These are phyloP conservation scores for Drosophila tanythrix DNA, from an alignment of 2,888 invertebrate species.

Conservation along the genomic window DNA sequence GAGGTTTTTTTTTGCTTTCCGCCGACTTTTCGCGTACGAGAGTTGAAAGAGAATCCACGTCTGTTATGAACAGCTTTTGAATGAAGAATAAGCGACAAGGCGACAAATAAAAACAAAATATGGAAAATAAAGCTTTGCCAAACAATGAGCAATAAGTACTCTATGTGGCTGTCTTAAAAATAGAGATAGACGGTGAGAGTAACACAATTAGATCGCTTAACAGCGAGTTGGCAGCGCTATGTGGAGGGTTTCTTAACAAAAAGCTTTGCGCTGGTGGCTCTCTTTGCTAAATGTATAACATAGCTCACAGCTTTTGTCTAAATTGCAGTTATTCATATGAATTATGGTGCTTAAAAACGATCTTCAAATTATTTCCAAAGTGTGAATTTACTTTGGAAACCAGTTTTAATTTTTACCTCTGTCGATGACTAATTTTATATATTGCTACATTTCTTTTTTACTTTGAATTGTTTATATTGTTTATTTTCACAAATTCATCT, in stretches of 20 bases:
- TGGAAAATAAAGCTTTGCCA: conserved; percentile 8
- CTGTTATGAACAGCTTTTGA: conserved; percentile 47
- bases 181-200: conserved; percentile 3
- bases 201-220: conserved; percentile 8
- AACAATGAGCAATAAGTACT: conserved; percentile 15
- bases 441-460: not conserved
- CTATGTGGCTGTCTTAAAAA: conserved; percentile 23
- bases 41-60: conserved; percentile 34
- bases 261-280: not conserved
- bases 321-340: not conserved
- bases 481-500: conserved; percentile 10
- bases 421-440: not conserved
- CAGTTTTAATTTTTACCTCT: not conserved
- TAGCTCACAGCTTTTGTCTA: not conserved
- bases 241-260: not conserved
- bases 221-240: not conserved
- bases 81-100: conserved; percentile 37
- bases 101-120: conserved; percentile 53
- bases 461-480: not conserved
- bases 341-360: not conserved
- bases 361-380: not conserved
- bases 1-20: conserved; percentile 15
- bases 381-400: conserved; percentile 8
- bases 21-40: conserved; percentile 11
- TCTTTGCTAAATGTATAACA: conserved; percentile 10